Percentiles rank a stretch among this genome's conserved stretches.
Conservation (phyloP, 2,113 vertebrate genomes). For the Crypturellus undulatus region DNA sequence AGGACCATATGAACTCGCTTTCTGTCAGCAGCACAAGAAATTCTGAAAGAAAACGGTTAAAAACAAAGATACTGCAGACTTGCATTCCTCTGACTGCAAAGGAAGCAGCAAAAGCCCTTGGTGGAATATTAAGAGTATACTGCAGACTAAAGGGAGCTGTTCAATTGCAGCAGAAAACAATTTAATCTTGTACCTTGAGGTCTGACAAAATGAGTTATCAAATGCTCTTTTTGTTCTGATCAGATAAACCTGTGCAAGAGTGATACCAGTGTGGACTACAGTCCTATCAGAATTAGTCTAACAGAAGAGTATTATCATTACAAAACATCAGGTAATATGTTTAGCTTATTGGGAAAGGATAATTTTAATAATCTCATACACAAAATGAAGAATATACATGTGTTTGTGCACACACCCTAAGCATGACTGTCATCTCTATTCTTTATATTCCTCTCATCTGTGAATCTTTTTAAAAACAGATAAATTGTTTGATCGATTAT, state of each 20-base stretch:
- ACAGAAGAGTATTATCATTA: conserved; percentile 63
- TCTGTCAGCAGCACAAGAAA: not conserved
- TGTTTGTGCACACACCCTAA: not conserved
- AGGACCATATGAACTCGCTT: not conserved
- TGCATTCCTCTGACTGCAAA: not conserved
- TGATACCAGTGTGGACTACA: conserved; percentile 76
- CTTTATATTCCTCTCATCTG: not conserved
- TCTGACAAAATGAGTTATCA: not conserved
- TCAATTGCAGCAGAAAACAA: not conserved
- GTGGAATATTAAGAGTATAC: not conserved
- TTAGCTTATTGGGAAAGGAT: not conserved
- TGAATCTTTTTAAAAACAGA: not conserved
- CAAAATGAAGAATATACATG: not conserved
- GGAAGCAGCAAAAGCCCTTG: not conserved
- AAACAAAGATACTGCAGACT: not conserved
- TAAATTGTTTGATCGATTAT: not conserved
- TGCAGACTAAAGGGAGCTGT: not conserved
- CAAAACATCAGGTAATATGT: conserved; percentile 73
- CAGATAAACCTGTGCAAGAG: conserved; percentile 84
- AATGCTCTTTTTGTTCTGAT: conserved; percentile 29
- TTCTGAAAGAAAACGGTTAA: not conserved
- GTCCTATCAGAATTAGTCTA: conserved; percentile 84
- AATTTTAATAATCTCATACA: not conserved
- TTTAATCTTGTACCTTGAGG: not conserved
- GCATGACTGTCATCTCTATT: not conserved